A percentile compares a stretch with the other conserved stretches of the same genome.
phyloP scores from a whole-genome alignment of 2,888 invertebrate species.

The Sesia apiformis region DNA sequence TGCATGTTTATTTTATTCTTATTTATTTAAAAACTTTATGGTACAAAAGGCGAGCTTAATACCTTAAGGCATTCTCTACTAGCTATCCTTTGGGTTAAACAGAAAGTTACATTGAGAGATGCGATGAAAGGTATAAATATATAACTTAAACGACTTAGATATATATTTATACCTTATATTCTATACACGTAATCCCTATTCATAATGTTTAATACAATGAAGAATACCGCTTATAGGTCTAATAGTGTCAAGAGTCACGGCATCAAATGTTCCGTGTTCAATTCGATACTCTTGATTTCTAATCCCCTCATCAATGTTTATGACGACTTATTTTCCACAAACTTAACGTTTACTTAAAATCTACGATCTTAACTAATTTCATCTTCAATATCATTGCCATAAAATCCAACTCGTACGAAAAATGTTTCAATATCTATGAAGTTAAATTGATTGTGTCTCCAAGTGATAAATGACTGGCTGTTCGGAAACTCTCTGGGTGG shows the following conservation, averaged over 20 bases:
- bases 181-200: too few species aligned
- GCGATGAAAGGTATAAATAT: too few species aligned
- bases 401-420: slow-evolving; percentile 4
- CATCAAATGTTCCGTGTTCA: slow-evolving; percentile 4
- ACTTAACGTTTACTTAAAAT: slow-evolving; percentile 2
- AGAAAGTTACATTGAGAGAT: too few species aligned
- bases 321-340: background rate
- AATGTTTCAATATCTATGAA: slow-evolving; percentile 2
- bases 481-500: slow-evolving; percentile 36
- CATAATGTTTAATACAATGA: background rate
- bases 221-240: background rate
- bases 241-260: background rate
- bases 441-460: slow-evolving; percentile 11
- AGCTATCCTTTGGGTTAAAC: too few species aligned
- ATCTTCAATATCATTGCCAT: background rate
- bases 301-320: slow-evolving; percentile 5
- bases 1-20: too few species aligned
- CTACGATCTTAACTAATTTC: background rate
- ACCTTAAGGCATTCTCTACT: too few species aligned
- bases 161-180: too few species aligned
- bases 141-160: too few species aligned
- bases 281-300: slow-evolving; percentile 8
- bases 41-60: too few species aligned
- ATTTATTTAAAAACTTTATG: too few species aligned
- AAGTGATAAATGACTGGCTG: slow-evolving; percentile 45